Conservation (phyloP, 2,113 vertebrate genomes). For the Callionymus lyra region DNA sequence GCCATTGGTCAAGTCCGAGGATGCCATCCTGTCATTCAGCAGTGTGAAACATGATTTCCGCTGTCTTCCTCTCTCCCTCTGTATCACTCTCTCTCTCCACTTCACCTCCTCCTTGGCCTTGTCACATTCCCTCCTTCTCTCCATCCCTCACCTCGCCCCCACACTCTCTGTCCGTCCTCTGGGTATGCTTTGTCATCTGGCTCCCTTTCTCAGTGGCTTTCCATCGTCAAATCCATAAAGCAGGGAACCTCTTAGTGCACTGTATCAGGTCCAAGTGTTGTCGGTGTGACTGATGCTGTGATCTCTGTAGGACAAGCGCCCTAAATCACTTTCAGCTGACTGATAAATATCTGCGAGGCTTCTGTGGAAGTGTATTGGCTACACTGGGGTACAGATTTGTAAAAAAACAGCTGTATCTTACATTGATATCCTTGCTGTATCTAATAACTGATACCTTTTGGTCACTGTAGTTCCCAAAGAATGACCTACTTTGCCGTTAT, state of each 20-base stretch:
- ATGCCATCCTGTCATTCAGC: slow-evolving; percentile 23
- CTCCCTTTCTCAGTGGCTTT: slow-evolving; percentile 19
- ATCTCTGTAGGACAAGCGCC: slow-evolving; percentile 3
- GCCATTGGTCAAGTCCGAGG: slow-evolving; percentile 18
- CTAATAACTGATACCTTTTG: too few relatives aligned
- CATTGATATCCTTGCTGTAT: too few relatives aligned
- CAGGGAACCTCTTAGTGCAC: slow-evolving; percentile 19
- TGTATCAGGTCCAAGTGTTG: slow-evolving; percentile 15
- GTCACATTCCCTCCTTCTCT: slow-evolving; percentile 35
- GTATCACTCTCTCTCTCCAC: slow-evolving; percentile 10
- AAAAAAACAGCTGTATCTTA: too few relatives aligned
- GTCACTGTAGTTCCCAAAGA: too few relatives aligned
- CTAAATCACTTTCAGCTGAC: slow-evolving; percentile 30
- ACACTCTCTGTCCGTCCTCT: slow-evolving; percentile 33
- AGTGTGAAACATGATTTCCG: slow-evolving; percentile 16
- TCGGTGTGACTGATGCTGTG: slow-evolving; percentile 24
- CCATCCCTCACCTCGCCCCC: slow-evolving; percentile 37
- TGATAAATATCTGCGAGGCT: slow-evolving; percentile 23
- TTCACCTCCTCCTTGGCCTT: slow-evolving; percentile 32
- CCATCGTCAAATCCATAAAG: slow-evolving; percentile 28
- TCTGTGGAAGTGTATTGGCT: slow-evolving; percentile 7
- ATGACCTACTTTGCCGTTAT: too few relatives aligned
- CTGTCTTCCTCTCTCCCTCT: neutral
- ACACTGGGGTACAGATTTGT: too few relatives aligned
- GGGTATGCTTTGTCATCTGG: slow-evolving; percentile 25